Conservation (phyloP, 1,140 invertebrate genomes). For the Ooceraea biroi region DNA sequence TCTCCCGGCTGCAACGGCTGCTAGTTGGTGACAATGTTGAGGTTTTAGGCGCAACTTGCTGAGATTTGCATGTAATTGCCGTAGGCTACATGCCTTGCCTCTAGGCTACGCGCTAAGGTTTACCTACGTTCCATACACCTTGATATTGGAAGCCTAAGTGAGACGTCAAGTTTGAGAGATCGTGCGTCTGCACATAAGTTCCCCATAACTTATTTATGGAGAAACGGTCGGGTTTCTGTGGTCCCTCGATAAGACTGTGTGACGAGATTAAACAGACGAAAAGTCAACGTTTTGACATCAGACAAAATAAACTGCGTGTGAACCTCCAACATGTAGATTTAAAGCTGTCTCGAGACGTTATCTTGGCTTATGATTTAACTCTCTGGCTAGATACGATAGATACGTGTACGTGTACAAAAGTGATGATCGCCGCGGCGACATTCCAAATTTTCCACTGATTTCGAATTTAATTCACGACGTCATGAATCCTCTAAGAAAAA, state of each 20-base stretch:
- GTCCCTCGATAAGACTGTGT: not conserved
- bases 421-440: no score
- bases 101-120: slow-evolving; percentile 51
- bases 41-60: slow-evolving; percentile 69
- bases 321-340: no score
- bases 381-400: no score
- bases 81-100: slow-evolving; percentile 62
- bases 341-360: no score
- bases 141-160: slow-evolving; percentile 65
- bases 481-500: no score
- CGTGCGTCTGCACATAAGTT: not conserved
- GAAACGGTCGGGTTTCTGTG: not conserved
- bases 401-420: no score
- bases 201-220: slow-evolving; percentile 19
- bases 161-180: not conserved
- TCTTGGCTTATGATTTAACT: no score
- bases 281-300: no score
- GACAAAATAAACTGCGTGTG: no score
- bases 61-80: slow-evolving; percentile 79
- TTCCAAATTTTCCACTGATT: no score
- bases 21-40: slow-evolving; percentile 57
- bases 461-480: no score
- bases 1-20: not conserved
- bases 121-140: slow-evolving; percentile 62
- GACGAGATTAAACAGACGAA: no score